Conservation (phyloP, 1,140 invertebrate species). For the Tigriopus japonicus region DNA sequence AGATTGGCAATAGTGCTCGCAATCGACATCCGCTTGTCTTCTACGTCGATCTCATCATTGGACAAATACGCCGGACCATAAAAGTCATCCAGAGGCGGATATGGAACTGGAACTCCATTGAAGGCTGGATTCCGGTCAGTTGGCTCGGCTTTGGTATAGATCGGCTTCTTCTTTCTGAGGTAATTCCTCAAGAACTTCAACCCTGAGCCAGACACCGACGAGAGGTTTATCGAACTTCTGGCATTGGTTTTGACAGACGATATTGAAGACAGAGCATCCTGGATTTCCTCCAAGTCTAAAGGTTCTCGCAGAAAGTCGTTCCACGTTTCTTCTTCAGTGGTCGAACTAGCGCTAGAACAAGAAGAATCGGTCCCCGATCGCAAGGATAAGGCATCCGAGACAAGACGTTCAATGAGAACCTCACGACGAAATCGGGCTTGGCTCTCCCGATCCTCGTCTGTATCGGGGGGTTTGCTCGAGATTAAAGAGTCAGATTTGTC, state of each 20-base stretch:
- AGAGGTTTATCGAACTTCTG: not conserved
- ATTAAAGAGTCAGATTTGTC: no score
- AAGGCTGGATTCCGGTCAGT: not conserved
- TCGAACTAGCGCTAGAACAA: no score
- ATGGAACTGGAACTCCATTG: not conserved
- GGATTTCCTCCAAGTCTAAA: no score
- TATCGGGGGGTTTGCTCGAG: no score
- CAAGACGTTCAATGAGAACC: no score
- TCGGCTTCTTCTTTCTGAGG: not conserved
- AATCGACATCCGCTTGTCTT: not conserved
- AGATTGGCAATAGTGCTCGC: not conserved
- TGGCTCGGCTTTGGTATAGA: not conserved
- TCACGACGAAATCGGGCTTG: no score
- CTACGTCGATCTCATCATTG: not conserved
- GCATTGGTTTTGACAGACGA: not conserved
- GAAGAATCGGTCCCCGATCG: no score
- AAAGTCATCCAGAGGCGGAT: not conserved
- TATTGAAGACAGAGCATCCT: no score
- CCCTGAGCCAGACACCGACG: not conserved
- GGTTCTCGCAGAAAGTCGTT: no score
- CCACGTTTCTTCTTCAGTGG: no score
- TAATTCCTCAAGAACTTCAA: slow-evolving; percentile 1
- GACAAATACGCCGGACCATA: slow-evolving; percentile 1
- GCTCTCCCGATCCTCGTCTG: no score
- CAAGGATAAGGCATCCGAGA: no score